Conservation (phyloP, 1,140 invertebrate genomes). For the Caenorhabditis brenneri region DNA sequence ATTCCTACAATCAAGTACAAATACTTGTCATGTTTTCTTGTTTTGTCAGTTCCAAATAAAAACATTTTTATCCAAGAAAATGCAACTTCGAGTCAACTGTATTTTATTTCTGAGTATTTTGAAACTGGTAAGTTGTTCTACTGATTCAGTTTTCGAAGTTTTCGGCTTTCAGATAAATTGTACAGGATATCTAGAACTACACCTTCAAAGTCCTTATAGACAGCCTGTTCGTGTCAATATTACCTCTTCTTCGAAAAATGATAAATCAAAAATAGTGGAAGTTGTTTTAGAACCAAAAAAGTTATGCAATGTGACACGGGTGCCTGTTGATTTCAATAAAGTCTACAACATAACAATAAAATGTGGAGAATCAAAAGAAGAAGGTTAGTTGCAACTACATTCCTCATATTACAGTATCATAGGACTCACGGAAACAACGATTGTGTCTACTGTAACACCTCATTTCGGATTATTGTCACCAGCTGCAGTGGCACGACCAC, state of each 20-base stretch:
- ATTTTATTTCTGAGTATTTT: neutral
- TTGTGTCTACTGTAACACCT: neutral
- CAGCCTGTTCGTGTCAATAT: neutral
- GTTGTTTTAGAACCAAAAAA: neutral
- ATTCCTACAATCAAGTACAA: neutral
- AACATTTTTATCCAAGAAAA: neutral
- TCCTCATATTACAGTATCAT: no score
- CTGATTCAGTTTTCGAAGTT: no score
- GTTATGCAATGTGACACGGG: neutral
- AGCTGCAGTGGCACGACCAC: neutral
- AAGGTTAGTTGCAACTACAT: no score
- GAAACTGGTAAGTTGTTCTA: neutral
- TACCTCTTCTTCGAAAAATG: neutral
- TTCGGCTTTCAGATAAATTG: neutral
- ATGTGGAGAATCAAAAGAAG: slow-evolving; percentile 6
- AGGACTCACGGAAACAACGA: neutral
- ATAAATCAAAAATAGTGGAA: neutral
- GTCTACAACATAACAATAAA: neutral
- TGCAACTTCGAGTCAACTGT: neutral
- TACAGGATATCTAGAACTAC: neutral
- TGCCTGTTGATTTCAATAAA: neutral
- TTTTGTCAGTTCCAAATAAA: neutral
- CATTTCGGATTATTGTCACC: neutral
- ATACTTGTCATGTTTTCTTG: neutral
- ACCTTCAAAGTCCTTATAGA: neutral